These are phyloP conservation scores for Oreochromis mossambicus DNA, from an alignment of 2,797 vertebrate species.

Conservation along the genomic window DNA sequence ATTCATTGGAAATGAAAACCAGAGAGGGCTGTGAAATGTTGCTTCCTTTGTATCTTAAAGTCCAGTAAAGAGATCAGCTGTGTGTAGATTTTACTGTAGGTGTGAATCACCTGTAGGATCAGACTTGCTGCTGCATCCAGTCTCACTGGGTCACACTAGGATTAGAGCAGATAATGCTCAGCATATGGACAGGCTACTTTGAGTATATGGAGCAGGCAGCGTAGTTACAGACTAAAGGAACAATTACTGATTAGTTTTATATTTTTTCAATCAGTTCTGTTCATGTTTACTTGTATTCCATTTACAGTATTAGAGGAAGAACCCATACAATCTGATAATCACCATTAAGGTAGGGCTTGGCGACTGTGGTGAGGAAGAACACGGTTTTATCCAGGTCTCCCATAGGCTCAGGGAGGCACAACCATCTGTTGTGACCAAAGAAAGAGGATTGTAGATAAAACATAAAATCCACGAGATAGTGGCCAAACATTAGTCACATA, in stretches of 20 bases:
- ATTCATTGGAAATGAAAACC: background rate
- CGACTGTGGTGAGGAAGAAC: background rate
- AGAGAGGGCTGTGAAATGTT: background rate
- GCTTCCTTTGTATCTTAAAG: background rate
- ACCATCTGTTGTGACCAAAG: background rate
- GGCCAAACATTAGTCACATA: background rate
- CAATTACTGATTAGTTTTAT: background rate
- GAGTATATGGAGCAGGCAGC: background rate
- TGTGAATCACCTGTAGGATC: background rate
- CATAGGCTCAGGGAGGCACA: background rate
- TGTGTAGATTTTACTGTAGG: fast-evolving
- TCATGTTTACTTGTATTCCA: background rate
- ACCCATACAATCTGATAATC: background rate
- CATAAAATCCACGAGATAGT: background rate
- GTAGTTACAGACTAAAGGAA: background rate
- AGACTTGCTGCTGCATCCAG: background rate
- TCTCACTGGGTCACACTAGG: constrained; percentile 42
- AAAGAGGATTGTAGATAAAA: background rate
- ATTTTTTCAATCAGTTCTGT: background rate
- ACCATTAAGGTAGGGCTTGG: background rate
- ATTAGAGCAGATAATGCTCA: constrained; percentile 49
- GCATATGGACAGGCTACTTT: constrained; percentile 11
- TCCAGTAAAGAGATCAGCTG: background rate
- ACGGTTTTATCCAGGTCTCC: background rate
- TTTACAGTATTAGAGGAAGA: background rate